phyloP scores from a whole-genome alignment of 2,797 vertebrate genomes.

The Heteromormyrus szaboi region DNA sequence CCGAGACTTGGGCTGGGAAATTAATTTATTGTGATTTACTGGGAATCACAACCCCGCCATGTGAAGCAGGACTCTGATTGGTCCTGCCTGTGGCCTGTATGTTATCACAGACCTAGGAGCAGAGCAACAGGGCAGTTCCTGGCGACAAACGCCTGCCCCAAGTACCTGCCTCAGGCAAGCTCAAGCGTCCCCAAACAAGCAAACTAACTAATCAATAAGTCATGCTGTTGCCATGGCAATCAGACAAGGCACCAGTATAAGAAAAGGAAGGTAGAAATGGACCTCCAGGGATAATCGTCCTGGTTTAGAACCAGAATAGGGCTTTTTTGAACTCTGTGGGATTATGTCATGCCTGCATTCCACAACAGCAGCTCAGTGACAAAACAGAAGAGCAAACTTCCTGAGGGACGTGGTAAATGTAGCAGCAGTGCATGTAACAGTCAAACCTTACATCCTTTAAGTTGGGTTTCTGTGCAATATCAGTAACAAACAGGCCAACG shows the following conservation, averaged over 20 bases:
- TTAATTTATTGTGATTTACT: background rate
- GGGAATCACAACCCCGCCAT: background rate
- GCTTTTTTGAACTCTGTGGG: background rate
- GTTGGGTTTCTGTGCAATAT: background rate
- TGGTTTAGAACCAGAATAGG: background rate
- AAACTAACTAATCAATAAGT: slow-evolving; percentile 12
- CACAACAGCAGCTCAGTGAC: background rate
- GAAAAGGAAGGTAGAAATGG: slow-evolving; percentile 43
- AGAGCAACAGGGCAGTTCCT: too few relatives aligned
- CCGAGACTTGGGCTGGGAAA: background rate
- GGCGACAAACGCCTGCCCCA: background rate
- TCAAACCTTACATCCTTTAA: background rate
- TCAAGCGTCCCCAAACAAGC: background rate
- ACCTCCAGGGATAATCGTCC: slow-evolving; percentile 20
- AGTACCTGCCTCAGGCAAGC: background rate
- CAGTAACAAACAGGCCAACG: background rate
- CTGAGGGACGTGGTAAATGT: background rate
- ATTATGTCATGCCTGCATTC: background rate
- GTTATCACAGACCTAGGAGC: background rate
- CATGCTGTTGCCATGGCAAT: slow-evolving; percentile 51
- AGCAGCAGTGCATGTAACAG: background rate
- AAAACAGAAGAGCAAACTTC: background rate
- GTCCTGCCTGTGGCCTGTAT: background rate
- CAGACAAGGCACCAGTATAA: slow-evolving; percentile 42
- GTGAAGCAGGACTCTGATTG: background rate